Conservation (phyloP, 1,140 invertebrate species). For the Drosophila insularis region DNA sequence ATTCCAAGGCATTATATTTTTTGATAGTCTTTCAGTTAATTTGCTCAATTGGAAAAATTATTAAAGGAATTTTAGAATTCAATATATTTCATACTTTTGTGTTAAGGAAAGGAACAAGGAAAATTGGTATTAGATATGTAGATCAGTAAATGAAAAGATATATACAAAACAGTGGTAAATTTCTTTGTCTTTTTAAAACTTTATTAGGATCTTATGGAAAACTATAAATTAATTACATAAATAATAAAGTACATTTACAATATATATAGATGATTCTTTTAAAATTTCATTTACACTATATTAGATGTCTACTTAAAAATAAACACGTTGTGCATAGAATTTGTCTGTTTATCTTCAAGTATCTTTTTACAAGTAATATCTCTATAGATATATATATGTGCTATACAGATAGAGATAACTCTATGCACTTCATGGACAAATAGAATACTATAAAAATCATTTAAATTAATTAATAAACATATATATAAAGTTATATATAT, state of each 20-base stretch:
- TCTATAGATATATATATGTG: background rate
- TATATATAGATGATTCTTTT: slow-evolving; percentile 23
- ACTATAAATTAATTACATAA: slow-evolving; percentile 73
- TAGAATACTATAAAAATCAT: slow-evolving; percentile 58
- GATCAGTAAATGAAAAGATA: background rate
- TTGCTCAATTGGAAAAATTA: too few species aligned
- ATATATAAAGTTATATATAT: slow-evolving; percentile 36
- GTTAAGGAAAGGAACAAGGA: too few species aligned
- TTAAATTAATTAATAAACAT: slow-evolving; percentile 48
- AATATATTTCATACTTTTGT: too few species aligned
- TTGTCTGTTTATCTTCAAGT: slow-evolving; percentile 1
- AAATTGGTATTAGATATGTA: too few species aligned
- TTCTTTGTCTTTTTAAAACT: slow-evolving; percentile 36
- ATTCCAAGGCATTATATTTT: too few species aligned
- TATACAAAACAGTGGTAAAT: background rate
- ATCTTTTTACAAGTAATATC: slow-evolving; percentile 5
- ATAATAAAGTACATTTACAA: slow-evolving; percentile 66
- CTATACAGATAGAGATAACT: background rate
- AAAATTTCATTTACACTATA: slow-evolving; percentile 36
- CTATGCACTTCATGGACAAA: slow-evolving; percentile 50
- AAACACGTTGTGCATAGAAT: slow-evolving; percentile 44
- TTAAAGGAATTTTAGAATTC: too few species aligned
- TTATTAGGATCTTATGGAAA: slow-evolving; percentile 67
- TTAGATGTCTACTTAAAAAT: slow-evolving; percentile 50
- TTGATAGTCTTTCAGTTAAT: too few species aligned